Conservation (phyloP, 2,113 vertebrate genomes). For the Serinus canaria region DNA sequence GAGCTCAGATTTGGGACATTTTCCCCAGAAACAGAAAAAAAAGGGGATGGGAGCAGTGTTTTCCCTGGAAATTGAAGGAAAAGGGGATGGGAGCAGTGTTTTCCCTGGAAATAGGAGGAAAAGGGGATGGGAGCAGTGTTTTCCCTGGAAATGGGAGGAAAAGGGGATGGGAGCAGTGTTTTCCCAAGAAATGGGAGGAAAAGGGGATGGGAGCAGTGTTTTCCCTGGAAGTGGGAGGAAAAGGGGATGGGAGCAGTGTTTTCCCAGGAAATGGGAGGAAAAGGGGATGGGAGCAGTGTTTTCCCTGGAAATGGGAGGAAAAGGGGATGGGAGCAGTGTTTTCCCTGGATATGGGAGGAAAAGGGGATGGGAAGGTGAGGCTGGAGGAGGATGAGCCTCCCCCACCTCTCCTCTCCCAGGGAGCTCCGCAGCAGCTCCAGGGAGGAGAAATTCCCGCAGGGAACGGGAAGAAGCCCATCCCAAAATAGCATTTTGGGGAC, state of each 20-base stretch:
- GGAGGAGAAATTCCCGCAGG: not conserved
- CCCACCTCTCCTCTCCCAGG: rapidly evolving
- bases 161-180: rapidly evolving
- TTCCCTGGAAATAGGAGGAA: too few relatives aligned
- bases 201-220: too few relatives aligned
- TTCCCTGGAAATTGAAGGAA: not conserved
- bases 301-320: too few relatives aligned
- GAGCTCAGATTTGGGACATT: not conserved
- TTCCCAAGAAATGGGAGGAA: not conserved
- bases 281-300: too few relatives aligned
- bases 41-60: rapidly evolving
- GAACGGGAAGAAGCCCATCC: not conserved
- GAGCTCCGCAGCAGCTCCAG: not conserved
- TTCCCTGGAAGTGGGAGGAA: too few relatives aligned
- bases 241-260: rapidly evolving
- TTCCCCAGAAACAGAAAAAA: not conserved
- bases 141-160: not conserved
- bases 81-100: too few relatives aligned
- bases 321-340: rapidly evolving
- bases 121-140: rapidly evolving
- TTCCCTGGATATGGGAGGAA: not conserved
- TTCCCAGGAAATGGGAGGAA: not conserved
- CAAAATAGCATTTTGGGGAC: constrained; percentile 33
- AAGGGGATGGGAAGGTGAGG: rapidly evolving
- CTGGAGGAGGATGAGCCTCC: not conserved